These are phyloP conservation scores for Lithophane socia DNA, from an alignment of 2,888 invertebrate genomes.

Conservation along the genomic window DNA sequence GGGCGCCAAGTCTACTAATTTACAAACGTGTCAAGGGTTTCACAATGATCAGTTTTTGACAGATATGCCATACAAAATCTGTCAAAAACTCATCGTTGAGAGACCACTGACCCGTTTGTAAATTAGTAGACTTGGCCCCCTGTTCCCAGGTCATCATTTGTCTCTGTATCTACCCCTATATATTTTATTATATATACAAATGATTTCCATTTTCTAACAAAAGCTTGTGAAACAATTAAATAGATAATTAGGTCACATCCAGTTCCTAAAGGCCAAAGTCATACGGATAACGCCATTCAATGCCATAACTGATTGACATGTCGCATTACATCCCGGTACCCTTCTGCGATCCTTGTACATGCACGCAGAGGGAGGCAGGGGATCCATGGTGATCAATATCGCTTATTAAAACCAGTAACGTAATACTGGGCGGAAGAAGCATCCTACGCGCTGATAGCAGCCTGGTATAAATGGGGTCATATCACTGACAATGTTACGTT, in stretches of 20 bases:
- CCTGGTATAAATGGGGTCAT: slow-evolving; percentile 84
- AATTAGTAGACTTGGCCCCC: too few species aligned
- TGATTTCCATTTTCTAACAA: not conserved
- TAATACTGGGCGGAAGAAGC: slow-evolving; percentile 74
- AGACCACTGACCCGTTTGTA: too few species aligned
- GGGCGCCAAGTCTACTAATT: too few species aligned
- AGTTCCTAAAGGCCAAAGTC: slow-evolving; percentile 72
- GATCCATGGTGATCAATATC: slow-evolving; percentile 43
- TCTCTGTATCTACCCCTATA: too few species aligned
- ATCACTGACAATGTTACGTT: slow-evolving; percentile 82
- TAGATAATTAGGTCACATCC: slow-evolving; percentile 52
- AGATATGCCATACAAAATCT: too few species aligned
- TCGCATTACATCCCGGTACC: slow-evolving; percentile 18
- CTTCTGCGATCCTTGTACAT: slow-evolving; percentile 43
- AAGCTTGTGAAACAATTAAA: slow-evolving; percentile 32
- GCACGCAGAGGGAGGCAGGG: slow-evolving; percentile 52
- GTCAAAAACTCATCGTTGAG: too few species aligned
- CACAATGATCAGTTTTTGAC: too few species aligned
- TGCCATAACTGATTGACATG: slow-evolving; percentile 40
- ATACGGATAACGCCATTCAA: slow-evolving; percentile 55
- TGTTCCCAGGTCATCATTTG: too few species aligned
- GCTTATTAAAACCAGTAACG: slow-evolving; percentile 55
- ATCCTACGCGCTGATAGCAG: slow-evolving; percentile 82
- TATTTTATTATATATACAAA: too few species aligned
- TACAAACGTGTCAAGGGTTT: too few species aligned